phyloP scores from a whole-genome alignment of 2,888 invertebrate species.

The Sthenelais limicola region DNA sequence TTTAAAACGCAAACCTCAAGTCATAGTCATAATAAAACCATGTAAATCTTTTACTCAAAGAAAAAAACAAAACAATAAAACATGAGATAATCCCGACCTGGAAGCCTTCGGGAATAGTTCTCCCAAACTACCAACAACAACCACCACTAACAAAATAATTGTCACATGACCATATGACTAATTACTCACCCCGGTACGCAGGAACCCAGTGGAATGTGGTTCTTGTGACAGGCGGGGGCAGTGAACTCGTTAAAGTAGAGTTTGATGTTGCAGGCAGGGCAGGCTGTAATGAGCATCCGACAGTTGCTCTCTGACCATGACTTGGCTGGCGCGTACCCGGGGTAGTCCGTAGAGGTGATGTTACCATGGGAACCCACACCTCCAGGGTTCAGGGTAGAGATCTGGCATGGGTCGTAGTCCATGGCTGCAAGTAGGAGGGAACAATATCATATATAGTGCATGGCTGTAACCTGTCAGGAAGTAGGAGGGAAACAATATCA shows the following conservation, averaged over 20 bases:
- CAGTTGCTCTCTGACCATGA: slow-evolving; percentile 57
- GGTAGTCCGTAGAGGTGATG: slow-evolving; percentile 57
- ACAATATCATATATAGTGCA: too few species aligned
- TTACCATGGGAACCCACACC: slow-evolving; percentile 56
- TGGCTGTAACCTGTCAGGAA: too few species aligned
- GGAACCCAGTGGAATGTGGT: slow-evolving; percentile 19
- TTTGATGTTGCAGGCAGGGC: slow-evolving; percentile 62
- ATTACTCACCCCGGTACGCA: slow-evolving; percentile 59
- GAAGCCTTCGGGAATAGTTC: too few species aligned
- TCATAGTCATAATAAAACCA: too few species aligned
- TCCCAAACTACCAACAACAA: too few species aligned
- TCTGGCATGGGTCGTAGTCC: slow-evolving; percentile 24
- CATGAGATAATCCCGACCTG: too few species aligned
- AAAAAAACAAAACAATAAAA: too few species aligned
- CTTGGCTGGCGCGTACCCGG: slow-evolving; percentile 54
- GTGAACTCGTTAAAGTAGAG: slow-evolving; percentile 56
- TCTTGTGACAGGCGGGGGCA: slow-evolving; percentile 55
- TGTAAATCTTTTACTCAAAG: too few species aligned
- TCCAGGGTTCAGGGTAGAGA: slow-evolving; percentile 14
- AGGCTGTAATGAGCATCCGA: slow-evolving; percentile 60
- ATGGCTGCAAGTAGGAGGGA: neutral
- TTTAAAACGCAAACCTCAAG: too few species aligned
- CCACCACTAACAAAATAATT: neutral
- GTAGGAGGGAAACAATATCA: too few species aligned
- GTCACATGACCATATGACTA: neutral